phyloP scores from a whole-genome alignment of 2,113 vertebrate species.

The Chaetodon trifascialis region DNA sequence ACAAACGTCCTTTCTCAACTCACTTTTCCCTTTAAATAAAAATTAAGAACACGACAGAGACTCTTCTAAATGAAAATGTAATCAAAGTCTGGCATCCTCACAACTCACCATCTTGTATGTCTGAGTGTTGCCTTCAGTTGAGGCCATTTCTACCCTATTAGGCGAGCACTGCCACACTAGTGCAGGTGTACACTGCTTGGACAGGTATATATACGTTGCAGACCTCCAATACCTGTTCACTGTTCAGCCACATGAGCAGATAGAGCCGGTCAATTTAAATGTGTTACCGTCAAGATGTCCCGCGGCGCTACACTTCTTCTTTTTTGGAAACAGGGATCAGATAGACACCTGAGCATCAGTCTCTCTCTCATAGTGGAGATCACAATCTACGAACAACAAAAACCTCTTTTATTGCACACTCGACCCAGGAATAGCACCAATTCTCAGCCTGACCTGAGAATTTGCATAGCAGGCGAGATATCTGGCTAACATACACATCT shows the following conservation, averaged over 20 bases:
- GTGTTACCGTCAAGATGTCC: constrained; percentile 63
- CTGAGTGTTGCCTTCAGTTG: constrained; percentile 51
- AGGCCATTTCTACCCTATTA: constrained; percentile 50
- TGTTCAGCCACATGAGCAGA: constrained; percentile 45
- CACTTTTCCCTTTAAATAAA: neutral
- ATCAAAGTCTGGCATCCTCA: neutral
- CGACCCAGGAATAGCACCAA: constrained; percentile 63
- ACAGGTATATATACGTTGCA: constrained; percentile 72
- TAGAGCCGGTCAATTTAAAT: constrained; percentile 78
- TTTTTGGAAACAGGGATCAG: constrained; percentile 79
- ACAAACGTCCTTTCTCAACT: no score
- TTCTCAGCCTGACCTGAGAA: constrained; percentile 54
- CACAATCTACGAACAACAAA: constrained; percentile 73
- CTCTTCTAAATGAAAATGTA: neutral
- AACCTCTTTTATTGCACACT: constrained; percentile 54
- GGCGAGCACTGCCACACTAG: constrained; percentile 15
- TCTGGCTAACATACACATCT: constrained; percentile 19
- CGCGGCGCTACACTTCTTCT: constrained; percentile 80
- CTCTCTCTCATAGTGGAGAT: constrained; percentile 58
- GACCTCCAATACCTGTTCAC: constrained; percentile 62
- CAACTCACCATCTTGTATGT: constrained; percentile 82
- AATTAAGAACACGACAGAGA: neutral
- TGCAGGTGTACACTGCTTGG: constrained; percentile 57
- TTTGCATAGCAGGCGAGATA: constrained; percentile 78
- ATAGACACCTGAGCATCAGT: constrained; percentile 62